These are phyloP conservation scores for Zelleria hepariella DNA, from an alignment of 2,888 invertebrate species.

Conservation along the genomic window DNA sequence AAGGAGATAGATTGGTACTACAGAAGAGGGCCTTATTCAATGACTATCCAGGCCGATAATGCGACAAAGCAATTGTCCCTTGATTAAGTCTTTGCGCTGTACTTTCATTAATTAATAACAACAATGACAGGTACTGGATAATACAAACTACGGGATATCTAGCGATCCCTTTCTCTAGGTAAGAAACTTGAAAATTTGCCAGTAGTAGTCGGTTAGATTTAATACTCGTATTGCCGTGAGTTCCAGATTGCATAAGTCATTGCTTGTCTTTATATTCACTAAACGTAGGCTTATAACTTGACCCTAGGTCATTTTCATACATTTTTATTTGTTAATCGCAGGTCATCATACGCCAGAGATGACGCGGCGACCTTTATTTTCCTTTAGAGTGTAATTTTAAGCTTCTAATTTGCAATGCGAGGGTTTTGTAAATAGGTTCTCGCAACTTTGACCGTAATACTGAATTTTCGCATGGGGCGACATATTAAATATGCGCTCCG, in stretches of 20 bases:
- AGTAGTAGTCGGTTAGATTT: too few relatives aligned
- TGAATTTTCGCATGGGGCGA: constrained; percentile 36
- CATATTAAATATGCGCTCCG: constrained; percentile 42
- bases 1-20: constrained; percentile 35
- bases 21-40: constrained; percentile 45
- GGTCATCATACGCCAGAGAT: too few relatives aligned
- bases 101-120: constrained; percentile 1
- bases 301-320: too few relatives aligned
- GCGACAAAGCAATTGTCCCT: constrained; percentile 34
- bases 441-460: constrained; percentile 37
- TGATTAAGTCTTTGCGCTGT: constrained; percentile 25
- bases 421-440: constrained; percentile 7
- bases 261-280: too few relatives aligned
- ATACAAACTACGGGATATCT: neutral
- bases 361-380: neutral
- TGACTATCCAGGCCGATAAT: constrained; percentile 45
- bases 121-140: neutral
- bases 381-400: neutral
- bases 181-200: too few relatives aligned
- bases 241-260: too few relatives aligned
- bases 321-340: too few relatives aligned
- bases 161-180: too few relatives aligned
- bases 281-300: too few relatives aligned
- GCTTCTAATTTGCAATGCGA: neutral
- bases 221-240: too few relatives aligned